phyloP scores from a whole-genome alignment of 2,888 invertebrate species.

The Quadroppia sp. region DNA sequence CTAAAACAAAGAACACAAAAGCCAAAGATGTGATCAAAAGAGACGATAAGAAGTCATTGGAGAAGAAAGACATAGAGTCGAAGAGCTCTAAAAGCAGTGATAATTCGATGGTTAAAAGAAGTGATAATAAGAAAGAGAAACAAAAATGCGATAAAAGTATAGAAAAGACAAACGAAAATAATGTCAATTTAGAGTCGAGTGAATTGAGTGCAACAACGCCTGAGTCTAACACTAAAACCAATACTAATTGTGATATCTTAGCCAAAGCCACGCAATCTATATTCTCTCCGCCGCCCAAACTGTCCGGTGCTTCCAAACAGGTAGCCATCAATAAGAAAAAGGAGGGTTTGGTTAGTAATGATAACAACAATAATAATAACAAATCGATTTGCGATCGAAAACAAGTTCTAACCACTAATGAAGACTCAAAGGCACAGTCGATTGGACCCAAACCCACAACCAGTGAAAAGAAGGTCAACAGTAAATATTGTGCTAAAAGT shows the following conservation, averaged over 20 bases:
- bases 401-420: background rate
- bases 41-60: background rate
- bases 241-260: constrained; percentile 50
- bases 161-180: constrained; percentile 8
- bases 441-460: background rate
- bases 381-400: background rate
- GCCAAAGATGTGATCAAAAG: background rate
- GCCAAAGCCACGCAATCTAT: constrained; percentile 55
- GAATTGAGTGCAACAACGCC: background rate
- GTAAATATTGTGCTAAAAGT: constrained; percentile 25
- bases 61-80: background rate
- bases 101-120: background rate
- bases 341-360: background rate
- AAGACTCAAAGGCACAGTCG: background rate
- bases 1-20: background rate
- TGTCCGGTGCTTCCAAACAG: background rate
- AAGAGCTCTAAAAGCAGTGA: background rate
- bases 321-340: background rate
- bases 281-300: constrained; percentile 47
- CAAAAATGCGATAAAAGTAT: background rate
- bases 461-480: constrained; percentile 14
- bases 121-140: background rate
- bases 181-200: background rate
- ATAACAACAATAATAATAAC: constrained; percentile 4
- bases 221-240: background rate